Conservation (phyloP, 2,113 vertebrate species). For the Tachysurus vachellii region DNA sequence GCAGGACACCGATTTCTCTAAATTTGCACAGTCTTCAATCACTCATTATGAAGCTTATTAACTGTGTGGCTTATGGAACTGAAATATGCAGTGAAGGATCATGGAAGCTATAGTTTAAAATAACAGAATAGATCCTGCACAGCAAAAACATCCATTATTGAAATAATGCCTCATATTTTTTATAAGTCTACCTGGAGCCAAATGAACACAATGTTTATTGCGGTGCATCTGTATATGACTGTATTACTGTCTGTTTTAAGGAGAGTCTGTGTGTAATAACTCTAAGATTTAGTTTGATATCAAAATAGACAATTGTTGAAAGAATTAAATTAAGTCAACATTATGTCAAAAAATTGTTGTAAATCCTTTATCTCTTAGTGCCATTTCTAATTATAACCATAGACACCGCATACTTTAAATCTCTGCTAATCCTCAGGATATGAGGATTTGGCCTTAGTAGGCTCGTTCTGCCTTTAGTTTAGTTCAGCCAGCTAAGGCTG, state of each 20-base stretch:
- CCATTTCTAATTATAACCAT: constrained; percentile 4
- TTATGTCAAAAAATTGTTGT: neutral
- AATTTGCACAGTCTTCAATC: constrained; percentile 30
- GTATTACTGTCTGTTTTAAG: neutral
- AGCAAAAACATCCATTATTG: neutral
- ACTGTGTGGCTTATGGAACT: constrained; percentile 1
- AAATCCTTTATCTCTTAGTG: constrained; percentile 11
- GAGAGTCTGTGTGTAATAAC: neutral
- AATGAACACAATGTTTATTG: constrained; percentile 11
- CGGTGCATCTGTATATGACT: neutral
- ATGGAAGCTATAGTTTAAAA: constrained; percentile 25
- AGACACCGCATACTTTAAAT: neutral
- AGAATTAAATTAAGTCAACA: neutral
- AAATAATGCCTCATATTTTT: neutral
- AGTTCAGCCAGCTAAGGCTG: constrained; percentile 27
- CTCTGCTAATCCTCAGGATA: neutral
- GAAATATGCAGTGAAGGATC: constrained; percentile 12
- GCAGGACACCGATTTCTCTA: constrained; percentile 59
- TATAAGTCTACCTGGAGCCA: neutral
- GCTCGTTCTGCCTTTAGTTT: neutral
- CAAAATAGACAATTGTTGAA: neutral
- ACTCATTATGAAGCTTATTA: constrained; percentile 13
- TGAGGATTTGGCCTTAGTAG: constrained; percentile 1
- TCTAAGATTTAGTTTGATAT: constrained; percentile 1
- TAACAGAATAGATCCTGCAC: neutral